These are phyloP conservation scores for Octodon degus DNA, from an alignment of 2,113 vertebrate genomes.

Conservation along the genomic window DNA sequence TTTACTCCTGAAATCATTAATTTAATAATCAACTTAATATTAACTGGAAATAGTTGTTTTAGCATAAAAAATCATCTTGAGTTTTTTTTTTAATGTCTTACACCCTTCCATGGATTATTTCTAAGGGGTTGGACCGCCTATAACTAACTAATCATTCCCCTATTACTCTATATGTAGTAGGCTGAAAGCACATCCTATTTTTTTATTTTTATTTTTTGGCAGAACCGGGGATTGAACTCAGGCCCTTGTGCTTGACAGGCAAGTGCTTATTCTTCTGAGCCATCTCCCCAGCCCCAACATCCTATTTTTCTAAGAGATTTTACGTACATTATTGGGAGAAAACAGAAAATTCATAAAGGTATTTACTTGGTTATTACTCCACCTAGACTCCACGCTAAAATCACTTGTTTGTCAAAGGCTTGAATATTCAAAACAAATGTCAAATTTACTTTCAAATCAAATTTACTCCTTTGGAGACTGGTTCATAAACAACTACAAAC, in stretches of 20 bases:
- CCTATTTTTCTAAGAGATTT: conserved; percentile 27
- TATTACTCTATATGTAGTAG: background rate
- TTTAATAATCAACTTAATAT: conserved; percentile 59
- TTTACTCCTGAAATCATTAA: conserved; percentile 30
- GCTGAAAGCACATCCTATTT: background rate
- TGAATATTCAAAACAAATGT: conserved; percentile 55
- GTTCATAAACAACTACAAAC: conserved; percentile 60
- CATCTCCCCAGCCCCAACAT: too few species aligned
- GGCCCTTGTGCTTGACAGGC: too few species aligned
- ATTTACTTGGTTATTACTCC: background rate
- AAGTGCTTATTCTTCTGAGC: too few species aligned
- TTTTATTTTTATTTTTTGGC: too few species aligned
- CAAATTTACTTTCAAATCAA: conserved; percentile 51
- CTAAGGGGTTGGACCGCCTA: background rate
- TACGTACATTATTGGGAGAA: conserved; percentile 11
- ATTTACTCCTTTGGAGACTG: conserved; percentile 24
- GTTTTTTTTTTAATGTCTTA: conserved; percentile 7
- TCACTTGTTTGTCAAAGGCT: conserved; percentile 21
- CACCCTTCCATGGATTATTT: background rate
- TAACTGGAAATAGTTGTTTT: conserved; percentile 51
- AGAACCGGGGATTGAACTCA: too few species aligned
- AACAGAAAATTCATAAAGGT: conserved; percentile 32
- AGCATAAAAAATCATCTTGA: conserved; percentile 52
- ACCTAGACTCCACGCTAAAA: background rate
- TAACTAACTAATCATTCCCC: background rate